Evolutionary conservation across 2,113 vertebrate genomes (phyloP).

Genomic region (Carassius gibelio): DNA sequence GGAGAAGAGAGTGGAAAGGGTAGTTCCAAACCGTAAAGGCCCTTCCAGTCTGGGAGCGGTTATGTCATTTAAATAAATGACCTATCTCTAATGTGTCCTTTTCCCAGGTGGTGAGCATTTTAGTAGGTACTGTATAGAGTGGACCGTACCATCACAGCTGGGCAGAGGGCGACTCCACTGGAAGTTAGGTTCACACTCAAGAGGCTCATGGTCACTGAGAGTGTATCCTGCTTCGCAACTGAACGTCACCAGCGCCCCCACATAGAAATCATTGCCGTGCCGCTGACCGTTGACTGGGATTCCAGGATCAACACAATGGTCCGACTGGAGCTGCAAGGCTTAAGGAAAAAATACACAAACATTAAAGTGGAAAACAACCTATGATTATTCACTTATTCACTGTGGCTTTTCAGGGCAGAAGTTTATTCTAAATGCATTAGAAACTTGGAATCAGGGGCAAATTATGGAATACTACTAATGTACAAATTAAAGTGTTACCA

Average conservation of each 20-base stretch:
- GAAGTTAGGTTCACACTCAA: conserved; percentile 97
- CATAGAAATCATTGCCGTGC: conserved; percentile 94
- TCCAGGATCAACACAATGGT: conserved; percentile 94
- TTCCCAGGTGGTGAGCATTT: neutral
- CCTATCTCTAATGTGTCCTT: conserved; percentile 49
- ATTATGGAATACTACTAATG: neutral
- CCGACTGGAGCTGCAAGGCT: conserved; percentile 94
- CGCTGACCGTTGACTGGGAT: conserved; percentile 95
- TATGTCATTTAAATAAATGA: conserved; percentile 35
- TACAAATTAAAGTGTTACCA: neutral
- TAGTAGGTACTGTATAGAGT: neutral
- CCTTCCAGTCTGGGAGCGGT: conserved; percentile 39
- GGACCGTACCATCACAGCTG: conserved; percentile 89
- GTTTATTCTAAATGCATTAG: neutral
- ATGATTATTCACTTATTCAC: neutral
- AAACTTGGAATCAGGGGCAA: neutral
- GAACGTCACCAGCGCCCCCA: conserved; percentile 93
- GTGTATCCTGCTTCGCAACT: conserved; percentile 94
- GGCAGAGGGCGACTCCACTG: conserved; percentile 97
- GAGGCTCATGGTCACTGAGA: conserved; percentile 83
- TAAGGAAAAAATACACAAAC: neutral
- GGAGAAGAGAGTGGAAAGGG: conserved; percentile 46
- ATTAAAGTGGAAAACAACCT: neutral
- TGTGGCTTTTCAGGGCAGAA: neutral
- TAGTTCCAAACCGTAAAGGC: conserved; percentile 59